Conservation (phyloP, 2,113 vertebrate species). For the Pedetes capensis region DNA sequence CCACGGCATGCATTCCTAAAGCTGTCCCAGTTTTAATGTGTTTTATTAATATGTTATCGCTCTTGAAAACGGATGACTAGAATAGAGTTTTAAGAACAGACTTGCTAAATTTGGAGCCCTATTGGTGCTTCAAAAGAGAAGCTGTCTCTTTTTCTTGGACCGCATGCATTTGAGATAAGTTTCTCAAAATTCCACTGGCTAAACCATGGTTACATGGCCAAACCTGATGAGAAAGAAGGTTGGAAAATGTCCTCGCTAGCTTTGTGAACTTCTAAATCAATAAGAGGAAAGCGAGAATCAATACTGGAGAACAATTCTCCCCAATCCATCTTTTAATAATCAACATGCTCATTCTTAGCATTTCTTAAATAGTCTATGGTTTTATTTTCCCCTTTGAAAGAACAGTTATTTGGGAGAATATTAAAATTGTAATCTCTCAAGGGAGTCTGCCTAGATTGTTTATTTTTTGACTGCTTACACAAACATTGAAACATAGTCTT, state of each 20-base stretch:
- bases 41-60: not conserved
- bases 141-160: no score
- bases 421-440: not conserved
- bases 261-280: not conserved
- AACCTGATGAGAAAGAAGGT: not conserved
- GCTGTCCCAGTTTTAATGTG: not conserved
- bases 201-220: not conserved
- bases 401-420: not conserved
- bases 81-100: not conserved
- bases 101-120: not conserved
- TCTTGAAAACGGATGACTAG: not conserved
- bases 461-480: not conserved
- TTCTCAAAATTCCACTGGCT: not conserved
- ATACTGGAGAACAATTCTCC: not conserved
- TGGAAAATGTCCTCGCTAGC: not conserved
- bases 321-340: not conserved
- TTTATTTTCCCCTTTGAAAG: slow-evolving; percentile 14
- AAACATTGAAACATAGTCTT: not conserved
- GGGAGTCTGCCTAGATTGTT: not conserved
- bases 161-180: no score
- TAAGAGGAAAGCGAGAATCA: not conserved
- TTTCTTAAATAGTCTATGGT: not conserved
- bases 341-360: not conserved
- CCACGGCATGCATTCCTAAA: not conserved
- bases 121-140: not conserved